These are phyloP conservation scores for Tribolium castaneum DNA, from an alignment of 1,140 invertebrate genomes.

Conservation along the genomic window DNA sequence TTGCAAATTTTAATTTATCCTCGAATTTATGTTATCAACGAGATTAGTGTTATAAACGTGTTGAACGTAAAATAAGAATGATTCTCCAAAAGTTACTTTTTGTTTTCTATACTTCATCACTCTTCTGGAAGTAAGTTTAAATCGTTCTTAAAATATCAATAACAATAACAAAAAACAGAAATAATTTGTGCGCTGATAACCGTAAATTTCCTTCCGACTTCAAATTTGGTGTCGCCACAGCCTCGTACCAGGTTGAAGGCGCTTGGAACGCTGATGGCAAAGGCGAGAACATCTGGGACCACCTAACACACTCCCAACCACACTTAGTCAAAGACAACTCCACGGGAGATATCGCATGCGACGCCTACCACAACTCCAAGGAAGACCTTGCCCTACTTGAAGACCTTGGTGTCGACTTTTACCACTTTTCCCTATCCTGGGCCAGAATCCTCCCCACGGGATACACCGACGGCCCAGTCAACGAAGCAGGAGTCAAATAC, in stretches of 20 bases:
- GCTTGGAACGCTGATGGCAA: conserved; percentile 63
- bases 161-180: not conserved
- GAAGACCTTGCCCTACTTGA: conserved; percentile 68
- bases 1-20: too few relatives aligned
- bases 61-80: not conserved
- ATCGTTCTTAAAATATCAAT: not conserved
- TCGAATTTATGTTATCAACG: too few relatives aligned
- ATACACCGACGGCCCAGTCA: conserved; percentile 54
- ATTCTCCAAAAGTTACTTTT: not conserved
- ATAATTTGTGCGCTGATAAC: not conserved
- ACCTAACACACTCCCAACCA: not conserved
- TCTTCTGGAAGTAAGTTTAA: not conserved
- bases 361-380: conserved; percentile 71
- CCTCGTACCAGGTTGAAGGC: conserved; percentile 64
- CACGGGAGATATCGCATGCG: conserved; percentile 68
- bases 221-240: conserved; percentile 60
- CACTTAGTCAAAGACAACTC: not conserved
- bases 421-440: conserved; percentile 74
- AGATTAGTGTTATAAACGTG: too few relatives aligned
- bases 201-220: conserved; percentile 66
- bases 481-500: conserved; percentile 62
- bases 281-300: conserved; percentile 55
- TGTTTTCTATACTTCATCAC: not conserved
- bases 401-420: conserved; percentile 65
- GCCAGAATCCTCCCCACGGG: conserved; percentile 61